These are phyloP conservation scores for Ptilonorhynchus violaceus DNA, from an alignment of 2,113 vertebrate species.

Conservation along the genomic window DNA sequence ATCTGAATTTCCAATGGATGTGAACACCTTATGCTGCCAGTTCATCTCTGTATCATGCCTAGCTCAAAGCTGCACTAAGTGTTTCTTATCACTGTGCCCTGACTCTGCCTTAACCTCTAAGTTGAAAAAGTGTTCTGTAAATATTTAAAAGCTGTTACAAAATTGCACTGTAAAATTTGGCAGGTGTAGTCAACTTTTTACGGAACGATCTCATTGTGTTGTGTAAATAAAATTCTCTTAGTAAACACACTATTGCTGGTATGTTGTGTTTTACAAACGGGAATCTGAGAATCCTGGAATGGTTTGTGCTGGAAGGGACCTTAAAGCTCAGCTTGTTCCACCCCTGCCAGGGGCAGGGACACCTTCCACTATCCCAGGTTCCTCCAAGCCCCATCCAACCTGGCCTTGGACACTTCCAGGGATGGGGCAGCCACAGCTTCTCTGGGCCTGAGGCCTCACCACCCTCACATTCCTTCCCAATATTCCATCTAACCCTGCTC, in stretches of 20 bases:
- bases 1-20: not conserved
- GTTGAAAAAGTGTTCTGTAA: conserved; percentile 8
- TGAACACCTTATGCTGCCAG: not conserved
- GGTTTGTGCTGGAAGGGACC: not conserved
- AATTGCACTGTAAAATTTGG: conserved; percentile 32
- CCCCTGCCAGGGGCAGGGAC: not conserved
- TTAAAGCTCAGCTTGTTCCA: not conserved
- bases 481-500: accelerated
- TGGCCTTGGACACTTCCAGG: not conserved
- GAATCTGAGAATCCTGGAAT: not conserved
- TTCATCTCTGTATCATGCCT: not conserved
- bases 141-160: conserved; percentile 25
- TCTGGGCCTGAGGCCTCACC: not conserved
- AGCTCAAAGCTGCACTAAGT: conserved; percentile 23
- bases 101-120: conserved; percentile 46
- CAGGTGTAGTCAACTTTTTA: conserved; percentile 8
- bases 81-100: conserved; percentile 56
- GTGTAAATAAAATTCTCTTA: conserved; percentile 57
- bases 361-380: accelerated
- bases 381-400: accelerated
- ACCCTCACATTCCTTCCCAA: not conserved
- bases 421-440: not conserved
- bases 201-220: not conserved
- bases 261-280: not conserved
- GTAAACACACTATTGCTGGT: not conserved